Base-by-base conservation (phyloP, 2,113 vertebrate species). In the Leucosticte australis region DNA sequence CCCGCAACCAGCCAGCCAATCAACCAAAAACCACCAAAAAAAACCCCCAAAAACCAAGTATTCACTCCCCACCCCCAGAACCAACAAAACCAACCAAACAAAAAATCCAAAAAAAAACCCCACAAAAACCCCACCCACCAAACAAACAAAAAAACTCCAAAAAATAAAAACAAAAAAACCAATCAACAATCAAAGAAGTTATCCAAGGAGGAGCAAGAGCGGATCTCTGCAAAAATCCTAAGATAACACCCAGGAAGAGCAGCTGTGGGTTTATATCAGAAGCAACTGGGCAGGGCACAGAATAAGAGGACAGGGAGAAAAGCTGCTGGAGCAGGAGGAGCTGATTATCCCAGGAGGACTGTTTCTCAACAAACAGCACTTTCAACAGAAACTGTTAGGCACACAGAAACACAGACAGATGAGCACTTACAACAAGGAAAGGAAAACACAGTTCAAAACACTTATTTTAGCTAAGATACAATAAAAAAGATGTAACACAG, bases 261-360 rank as follows among this genome's bases (percentile, higher is more conserved):
- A 55, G 22, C 28, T 70, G 10, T 9, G 20, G 22, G 23, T 35
- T 37, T 76, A 3, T 2, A 44, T 3, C 24, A 74, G 37, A 78
- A 56, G 22, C 15, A 89, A 31, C 35, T 9, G 33, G 26, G 13
- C 19, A 86, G 19, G 14, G 16, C 42, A 84, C 5, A 56, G 33
- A 35, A 15, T 35, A 81, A 39, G 14, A 30, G 19, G 24, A 69
- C 9, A 62, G 5, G 4, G 21, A 69, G 11, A 37, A 57, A 78
- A 57, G 16, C 11, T 57, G 9, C 46, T 44, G 15, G 11, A 80
- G 28, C 17, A 70, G 47, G 24, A 80, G 21, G 11, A 87, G 21
- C 7, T 31, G 23, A 41, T 35, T 65, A 24, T 55, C 19, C 16
- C 0, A 0, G 30, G 5, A 87, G 31, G 19, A 69, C 7, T 3